These are phyloP conservation scores for Zaprionus ornatus DNA, from an alignment of 1,140 invertebrate species.

Conservation along the genomic window DNA sequence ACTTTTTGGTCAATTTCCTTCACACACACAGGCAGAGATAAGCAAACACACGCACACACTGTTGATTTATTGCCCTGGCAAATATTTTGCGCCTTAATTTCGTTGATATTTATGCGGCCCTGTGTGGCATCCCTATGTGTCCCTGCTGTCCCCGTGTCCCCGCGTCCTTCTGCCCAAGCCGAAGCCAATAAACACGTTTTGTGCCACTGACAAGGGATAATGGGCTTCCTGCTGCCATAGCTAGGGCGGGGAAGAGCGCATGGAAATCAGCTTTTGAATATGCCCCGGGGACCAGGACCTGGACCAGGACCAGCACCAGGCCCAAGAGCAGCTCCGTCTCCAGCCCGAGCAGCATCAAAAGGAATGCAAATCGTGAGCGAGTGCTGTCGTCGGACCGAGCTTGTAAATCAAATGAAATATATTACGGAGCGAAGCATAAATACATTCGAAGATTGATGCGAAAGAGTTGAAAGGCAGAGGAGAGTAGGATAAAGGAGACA, in stretches of 20 bases:
- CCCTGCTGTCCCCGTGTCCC: slow-evolving; percentile 50
- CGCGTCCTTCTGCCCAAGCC: background rate
- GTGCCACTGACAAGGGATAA: slow-evolving; percentile 3
- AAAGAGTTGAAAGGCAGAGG: slow-evolving; percentile 1
- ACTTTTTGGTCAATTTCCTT: slow-evolving; percentile 8
- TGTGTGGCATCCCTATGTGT: slow-evolving; percentile 38
- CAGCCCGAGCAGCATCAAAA: slow-evolving; percentile 56
- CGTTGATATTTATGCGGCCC: slow-evolving; percentile 81
- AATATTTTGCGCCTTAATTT: slow-evolving; percentile 77
- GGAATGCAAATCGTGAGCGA: slow-evolving; percentile 71
- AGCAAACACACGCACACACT: slow-evolving; percentile 21
- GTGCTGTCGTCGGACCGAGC: slow-evolving; percentile 47
- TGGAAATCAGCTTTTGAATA: slow-evolving; percentile 75
- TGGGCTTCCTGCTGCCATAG: slow-evolving; percentile 5
- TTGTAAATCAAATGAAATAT: slow-evolving; percentile 81
- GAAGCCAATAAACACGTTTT: slow-evolving; percentile 3
- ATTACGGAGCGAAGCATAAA: slow-evolving; percentile 60
- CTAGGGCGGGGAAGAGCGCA: background rate
- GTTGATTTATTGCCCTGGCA: slow-evolving; percentile 75
- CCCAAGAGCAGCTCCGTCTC: background rate
- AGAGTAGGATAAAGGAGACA: background rate
- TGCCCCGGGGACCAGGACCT: slow-evolving; percentile 55
- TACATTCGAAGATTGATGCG: slow-evolving; percentile 73
- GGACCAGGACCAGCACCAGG: too few relatives aligned
- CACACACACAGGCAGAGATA: slow-evolving; percentile 25